phyloP scores from a whole-genome alignment of 2,888 invertebrate species.

The Rotaria sp. region DNA sequence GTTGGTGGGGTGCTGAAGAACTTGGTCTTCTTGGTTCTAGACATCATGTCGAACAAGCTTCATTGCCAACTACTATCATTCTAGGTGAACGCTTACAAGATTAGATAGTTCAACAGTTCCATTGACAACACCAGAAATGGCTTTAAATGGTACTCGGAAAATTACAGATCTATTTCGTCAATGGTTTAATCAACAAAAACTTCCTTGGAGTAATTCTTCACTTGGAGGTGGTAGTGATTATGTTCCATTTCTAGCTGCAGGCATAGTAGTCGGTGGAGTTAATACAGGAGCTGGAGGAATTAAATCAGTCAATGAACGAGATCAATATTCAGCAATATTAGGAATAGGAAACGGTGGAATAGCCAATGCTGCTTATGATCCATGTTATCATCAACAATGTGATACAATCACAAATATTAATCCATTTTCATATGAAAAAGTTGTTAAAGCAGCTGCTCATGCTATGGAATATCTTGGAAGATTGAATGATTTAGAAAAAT shows the following conservation, averaged over 20 bases:
- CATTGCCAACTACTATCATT: neutral
- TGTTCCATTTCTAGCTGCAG: neutral
- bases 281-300: constrained; percentile 21
- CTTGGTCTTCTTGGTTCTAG: constrained; percentile 3
- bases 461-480: neutral
- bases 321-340: neutral
- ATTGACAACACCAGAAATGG: neutral
- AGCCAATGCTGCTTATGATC: neutral
- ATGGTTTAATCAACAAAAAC: constrained; percentile 3
- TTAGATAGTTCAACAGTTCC: neutral
- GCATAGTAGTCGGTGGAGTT: neutral
- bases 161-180: neutral
- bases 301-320: neutral
- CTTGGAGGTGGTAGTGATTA: constrained; percentile 5
- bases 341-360: neutral
- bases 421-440: constrained; percentile 22
- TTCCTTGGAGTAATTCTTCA: neutral
- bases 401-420: neutral
- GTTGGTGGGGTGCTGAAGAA: constrained; percentile 29
- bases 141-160: neutral
- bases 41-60: neutral
- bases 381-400: constrained; percentile 30
- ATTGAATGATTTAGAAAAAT: neutral
- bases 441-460: constrained; percentile 9
- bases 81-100: neutral